These are phyloP conservation scores for Neoscelio sp. DNA, from an alignment of 2,888 invertebrate species.

Conservation along the genomic window DNA sequence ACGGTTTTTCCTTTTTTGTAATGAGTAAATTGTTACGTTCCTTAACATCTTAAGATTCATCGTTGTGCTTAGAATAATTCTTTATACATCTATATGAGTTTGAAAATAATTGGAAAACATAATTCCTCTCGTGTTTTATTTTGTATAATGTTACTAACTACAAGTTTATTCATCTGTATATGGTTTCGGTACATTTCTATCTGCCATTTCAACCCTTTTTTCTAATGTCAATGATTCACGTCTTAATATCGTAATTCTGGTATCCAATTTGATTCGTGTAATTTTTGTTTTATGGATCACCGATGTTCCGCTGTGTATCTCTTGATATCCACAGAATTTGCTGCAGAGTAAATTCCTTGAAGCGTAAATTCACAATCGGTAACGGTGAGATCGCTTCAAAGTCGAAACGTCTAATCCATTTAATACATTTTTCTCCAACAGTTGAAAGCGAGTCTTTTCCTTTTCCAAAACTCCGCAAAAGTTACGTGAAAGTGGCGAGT, in stretches of 20 bases:
- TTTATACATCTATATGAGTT: too few species aligned
- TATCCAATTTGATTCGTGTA: slow-evolving; percentile 38
- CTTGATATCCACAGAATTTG: slow-evolving; percentile 40
- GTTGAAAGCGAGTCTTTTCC: slow-evolving; percentile 67
- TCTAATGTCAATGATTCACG: not conserved
- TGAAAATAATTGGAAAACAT: too few species aligned
- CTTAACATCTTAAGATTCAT: slow-evolving; percentile 25
- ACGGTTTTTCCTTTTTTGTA: slow-evolving; percentile 55
- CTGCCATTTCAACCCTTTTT: too few species aligned
- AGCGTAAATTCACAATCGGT: slow-evolving; percentile 62
- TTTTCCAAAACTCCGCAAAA: slow-evolving; percentile 63
- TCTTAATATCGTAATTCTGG: slow-evolving; percentile 10
- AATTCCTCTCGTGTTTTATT: too few species aligned
- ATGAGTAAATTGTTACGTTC: slow-evolving; percentile 28
- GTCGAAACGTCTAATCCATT: slow-evolving; percentile 67
- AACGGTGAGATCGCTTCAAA: slow-evolving; percentile 67
- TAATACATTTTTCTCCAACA: slow-evolving; percentile 66
- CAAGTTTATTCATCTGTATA: too few species aligned
- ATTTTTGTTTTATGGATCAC: slow-evolving; percentile 34
- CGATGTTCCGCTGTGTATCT: slow-evolving; percentile 15
- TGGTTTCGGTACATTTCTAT: too few species aligned
- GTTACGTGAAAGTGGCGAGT: slow-evolving; percentile 61
- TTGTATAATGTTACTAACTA: too few species aligned
- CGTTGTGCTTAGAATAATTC: slow-evolving; percentile 33
- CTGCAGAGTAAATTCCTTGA: slow-evolving; percentile 40